A percentile compares a stretch with the other conserved stretches of the same genome.
phyloP scores from a whole-genome alignment of 2,797 vertebrate species.

The Ctenopoma multispine region DNA sequence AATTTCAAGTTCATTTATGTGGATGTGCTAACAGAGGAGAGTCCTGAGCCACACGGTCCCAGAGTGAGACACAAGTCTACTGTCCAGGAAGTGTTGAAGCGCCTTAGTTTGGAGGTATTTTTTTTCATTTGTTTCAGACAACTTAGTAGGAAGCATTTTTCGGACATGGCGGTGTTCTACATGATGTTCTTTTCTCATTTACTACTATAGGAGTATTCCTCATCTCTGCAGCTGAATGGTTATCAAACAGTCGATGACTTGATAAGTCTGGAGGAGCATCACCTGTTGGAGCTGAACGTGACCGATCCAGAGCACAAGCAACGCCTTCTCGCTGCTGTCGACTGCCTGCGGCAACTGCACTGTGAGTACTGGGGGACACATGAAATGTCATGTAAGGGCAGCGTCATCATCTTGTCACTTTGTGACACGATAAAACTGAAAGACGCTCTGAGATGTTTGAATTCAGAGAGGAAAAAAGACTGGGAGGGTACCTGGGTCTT shows the following conservation, averaged over 20 bases:
- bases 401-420: neutral
- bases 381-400: slow-evolving; percentile 36
- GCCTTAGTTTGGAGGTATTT: slow-evolving; percentile 88
- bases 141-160: neutral
- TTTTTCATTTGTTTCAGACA: neutral
- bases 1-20: slow-evolving; percentile 98
- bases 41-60: slow-evolving; percentile 66
- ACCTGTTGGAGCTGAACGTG: slow-evolving; percentile 91
- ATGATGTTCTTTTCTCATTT: neutral
- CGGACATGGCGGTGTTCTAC: neutral
- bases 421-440: slow-evolving; percentile 10
- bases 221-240: slow-evolving; percentile 88
- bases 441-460: slow-evolving; percentile 2
- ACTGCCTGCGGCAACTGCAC: slow-evolving; percentile 85
- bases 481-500: slow-evolving; percentile 9
- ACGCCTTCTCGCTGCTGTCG: slow-evolving; percentile 86
- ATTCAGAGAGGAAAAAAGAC: slow-evolving; percentile 21
- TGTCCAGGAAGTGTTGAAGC: slow-evolving; percentile 87
- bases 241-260: slow-evolving; percentile 92
- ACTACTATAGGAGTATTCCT: slow-evolving; percentile 85
- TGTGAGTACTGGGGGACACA: slow-evolving; percentile 82
- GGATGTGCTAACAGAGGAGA: slow-evolving; percentile 88
- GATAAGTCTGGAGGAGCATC: slow-evolving; percentile 88
- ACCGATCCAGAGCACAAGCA: slow-evolving; percentile 88
- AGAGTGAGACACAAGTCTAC: slow-evolving; percentile 81